Conservation (phyloP, 2,113 vertebrate species). For the Mormyrus iriodes region DNA sequence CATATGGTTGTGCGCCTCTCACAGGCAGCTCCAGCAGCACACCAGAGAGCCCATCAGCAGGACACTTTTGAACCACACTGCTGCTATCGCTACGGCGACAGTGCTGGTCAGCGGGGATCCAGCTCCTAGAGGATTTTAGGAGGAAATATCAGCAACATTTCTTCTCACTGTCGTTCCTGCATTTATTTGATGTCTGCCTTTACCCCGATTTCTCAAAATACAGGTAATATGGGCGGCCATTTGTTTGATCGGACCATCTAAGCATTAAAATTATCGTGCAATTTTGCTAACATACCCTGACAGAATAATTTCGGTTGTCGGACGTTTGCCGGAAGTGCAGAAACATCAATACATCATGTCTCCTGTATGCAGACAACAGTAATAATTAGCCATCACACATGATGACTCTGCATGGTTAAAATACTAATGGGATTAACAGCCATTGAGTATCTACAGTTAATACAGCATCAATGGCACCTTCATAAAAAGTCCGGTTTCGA, state of each 20-base stretch:
- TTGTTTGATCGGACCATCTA: neutral
- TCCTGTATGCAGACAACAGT: neutral
- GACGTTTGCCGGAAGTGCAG: neutral
- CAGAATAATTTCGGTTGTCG: neutral
- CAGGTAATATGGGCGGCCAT: neutral
- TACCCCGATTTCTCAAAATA: neutral
- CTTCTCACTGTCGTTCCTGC: neutral
- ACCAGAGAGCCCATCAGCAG: conserved; percentile 71
- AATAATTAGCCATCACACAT: neutral
- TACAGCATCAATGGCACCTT: neutral
- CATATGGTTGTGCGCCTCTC: conserved; percentile 63
- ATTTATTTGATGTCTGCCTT: neutral
- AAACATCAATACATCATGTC: neutral
- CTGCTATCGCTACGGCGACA: conserved; percentile 45
- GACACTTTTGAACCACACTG: conserved; percentile 52
- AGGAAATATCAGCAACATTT: neutral
- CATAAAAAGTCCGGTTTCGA: neutral
- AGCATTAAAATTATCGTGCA: neutral
- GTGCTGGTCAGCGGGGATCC: conserved; percentile 20
- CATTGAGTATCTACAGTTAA: too few species aligned
- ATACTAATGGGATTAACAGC: neutral
- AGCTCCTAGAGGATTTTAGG: conserved; percentile 52
- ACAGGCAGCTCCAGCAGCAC: conserved; percentile 50
- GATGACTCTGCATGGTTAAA: neutral
- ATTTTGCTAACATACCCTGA: neutral